phyloP scores from a whole-genome alignment of 2,888 invertebrate species.

The Philhelius pedissequus region DNA sequence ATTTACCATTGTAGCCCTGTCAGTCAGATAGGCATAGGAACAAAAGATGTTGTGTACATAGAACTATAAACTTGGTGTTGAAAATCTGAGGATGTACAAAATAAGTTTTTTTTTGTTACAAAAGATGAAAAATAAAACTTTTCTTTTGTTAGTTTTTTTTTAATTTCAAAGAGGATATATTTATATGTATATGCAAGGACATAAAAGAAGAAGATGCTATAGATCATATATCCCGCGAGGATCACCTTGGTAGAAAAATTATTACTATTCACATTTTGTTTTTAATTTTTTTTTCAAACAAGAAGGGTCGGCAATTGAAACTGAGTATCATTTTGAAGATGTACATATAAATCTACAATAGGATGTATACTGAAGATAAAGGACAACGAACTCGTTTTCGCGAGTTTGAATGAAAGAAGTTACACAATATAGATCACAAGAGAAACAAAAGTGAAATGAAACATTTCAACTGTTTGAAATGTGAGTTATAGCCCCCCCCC shows the following conservation, averaged over 20 bases:
- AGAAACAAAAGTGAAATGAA: neutral
- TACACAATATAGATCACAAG: neutral
- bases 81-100: conserved; percentile 9
- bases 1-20: conserved; percentile 64
- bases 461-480: neutral
- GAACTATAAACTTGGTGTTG: conserved; percentile 31
- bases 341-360: too few species aligned
- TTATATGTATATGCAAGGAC: neutral
- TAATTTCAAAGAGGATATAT: neutral
- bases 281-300: neutral
- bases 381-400: neutral
- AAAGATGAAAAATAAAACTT: conserved; percentile 62
- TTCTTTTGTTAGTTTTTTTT: conserved; percentile 1
- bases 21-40: conserved; percentile 56
- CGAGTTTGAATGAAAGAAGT: neutral
- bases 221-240: conserved; percentile 45
- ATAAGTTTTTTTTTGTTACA: conserved; percentile 24
- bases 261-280: conserved; percentile 16
- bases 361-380: neutral
- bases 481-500: too few species aligned
- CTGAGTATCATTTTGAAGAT: conserved; percentile 15
- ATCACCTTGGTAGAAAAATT: conserved; percentile 22
- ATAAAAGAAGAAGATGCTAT: neutral
- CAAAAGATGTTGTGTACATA: conserved; percentile 47
- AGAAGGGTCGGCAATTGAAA: conserved; percentile 18